A percentile compares a stretch with the other conserved stretches of the same genome.
Evolutionary conservation across 2,113 vertebrate species (phyloP).

Genomic region (Coryphaenoides rupestris): DNA sequence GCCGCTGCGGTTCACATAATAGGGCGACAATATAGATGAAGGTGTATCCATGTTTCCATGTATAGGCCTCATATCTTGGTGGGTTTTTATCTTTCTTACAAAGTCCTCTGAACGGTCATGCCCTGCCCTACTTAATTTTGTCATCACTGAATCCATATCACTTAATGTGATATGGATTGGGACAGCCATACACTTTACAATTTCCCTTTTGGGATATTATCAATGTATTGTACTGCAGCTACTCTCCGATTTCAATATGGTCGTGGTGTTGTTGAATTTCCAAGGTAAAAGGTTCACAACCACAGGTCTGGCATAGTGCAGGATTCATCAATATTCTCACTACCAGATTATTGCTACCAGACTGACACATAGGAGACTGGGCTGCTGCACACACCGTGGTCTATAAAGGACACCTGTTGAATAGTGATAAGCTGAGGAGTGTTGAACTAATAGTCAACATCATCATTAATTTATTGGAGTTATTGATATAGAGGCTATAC

Average conservation of each 20-base stretch:
- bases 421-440: too few relatives aligned
- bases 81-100: too few relatives aligned
- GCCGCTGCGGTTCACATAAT: slow-evolving; percentile 43
- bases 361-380: background rate
- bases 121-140: slow-evolving; percentile 4
- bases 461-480: background rate
- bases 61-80: too few relatives aligned
- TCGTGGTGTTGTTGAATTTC: too few relatives aligned
- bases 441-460: too few relatives aligned
- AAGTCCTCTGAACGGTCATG: slow-evolving; percentile 3
- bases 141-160: too few relatives aligned
- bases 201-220: too few relatives aligned
- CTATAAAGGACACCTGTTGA: background rate
- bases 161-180: too few relatives aligned
- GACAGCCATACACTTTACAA: too few relatives aligned
- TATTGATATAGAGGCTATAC: background rate
- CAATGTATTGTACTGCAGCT: background rate
- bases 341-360: slow-evolving; percentile 36
- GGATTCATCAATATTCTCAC: slow-evolving; percentile 41
- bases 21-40: slow-evolving; percentile 20
- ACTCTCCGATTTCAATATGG: too few relatives aligned
- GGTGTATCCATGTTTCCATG: background rate
- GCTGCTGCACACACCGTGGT: background rate
- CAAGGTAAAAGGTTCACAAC: background rate
- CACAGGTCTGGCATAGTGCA: background rate